phyloP scores from a whole-genome alignment of 2,888 invertebrate genomes.

The Antheraea yamamai region DNA sequence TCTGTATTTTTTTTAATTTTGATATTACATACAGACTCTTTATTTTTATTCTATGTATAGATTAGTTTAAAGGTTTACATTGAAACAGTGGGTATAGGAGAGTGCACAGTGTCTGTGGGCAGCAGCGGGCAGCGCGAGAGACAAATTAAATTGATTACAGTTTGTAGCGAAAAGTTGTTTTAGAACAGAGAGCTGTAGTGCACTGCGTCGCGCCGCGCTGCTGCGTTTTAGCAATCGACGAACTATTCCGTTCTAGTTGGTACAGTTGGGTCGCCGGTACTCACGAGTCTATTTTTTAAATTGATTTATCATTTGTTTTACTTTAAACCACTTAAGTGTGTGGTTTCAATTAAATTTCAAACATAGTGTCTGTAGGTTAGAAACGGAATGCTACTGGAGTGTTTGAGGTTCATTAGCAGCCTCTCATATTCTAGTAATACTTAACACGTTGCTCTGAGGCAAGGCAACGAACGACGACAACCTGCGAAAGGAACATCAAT shows the following conservation, averaged over 20 bases:
- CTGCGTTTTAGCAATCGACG: not conserved
- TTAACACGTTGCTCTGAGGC: too few relatives aligned
- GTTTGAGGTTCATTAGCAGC: not conserved
- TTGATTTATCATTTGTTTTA: not conserved
- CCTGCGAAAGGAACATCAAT: too few relatives aligned
- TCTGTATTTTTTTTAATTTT: too few relatives aligned
- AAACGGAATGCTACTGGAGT: too few relatives aligned
- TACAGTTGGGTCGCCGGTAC: not conserved
- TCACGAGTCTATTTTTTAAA: not conserved
- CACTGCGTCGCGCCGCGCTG: too few relatives aligned
- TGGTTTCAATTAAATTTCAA: not conserved
- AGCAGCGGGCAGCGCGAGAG: not conserved
- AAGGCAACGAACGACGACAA: too few relatives aligned
- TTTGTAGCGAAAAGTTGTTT: not conserved
- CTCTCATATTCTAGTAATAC: too few relatives aligned
- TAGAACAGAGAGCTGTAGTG: not conserved
- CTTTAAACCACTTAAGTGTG: not conserved
- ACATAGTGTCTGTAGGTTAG: too few relatives aligned
- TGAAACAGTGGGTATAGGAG: not conserved
- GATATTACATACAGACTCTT: too few relatives aligned
- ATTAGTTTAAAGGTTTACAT: not conserved
- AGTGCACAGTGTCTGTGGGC: not conserved
- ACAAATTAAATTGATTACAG: constrained; percentile 5
- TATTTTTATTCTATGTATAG: too few relatives aligned
- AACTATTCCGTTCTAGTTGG: not conserved